phyloP scores from a whole-genome alignment of 2,113 vertebrate genomes.

The Larimichthys polyactis region DNA sequence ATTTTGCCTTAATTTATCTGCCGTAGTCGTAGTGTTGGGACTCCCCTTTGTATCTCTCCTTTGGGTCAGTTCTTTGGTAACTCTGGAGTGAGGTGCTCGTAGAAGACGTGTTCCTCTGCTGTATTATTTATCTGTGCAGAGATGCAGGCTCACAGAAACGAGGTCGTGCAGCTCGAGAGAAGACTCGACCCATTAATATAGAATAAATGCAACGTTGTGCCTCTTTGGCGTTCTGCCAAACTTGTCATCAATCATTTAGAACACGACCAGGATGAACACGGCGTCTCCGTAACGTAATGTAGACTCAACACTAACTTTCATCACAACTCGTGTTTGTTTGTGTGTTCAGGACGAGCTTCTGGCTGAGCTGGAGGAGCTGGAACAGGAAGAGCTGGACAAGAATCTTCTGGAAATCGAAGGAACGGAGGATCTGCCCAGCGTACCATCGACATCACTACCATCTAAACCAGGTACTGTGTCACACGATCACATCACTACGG shows the following conservation, averaged over 20 bases:
- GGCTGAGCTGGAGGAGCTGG: slow-evolving; percentile 96
- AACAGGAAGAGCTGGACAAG: slow-evolving; percentile 97
- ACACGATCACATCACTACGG: not conserved
- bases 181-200: not conserved
- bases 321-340: not conserved
- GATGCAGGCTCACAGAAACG: not conserved
- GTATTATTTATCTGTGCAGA: not conserved
- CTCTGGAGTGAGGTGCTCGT: not conserved
- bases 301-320: not conserved
- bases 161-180: accelerated
- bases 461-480: slow-evolving; percentile 83
- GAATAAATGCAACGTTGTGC: not conserved
- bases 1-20: too few relatives aligned
- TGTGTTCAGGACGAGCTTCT: slow-evolving; percentile 92
- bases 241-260: not conserved
- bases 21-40: not conserved
- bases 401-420: slow-evolving; percentile 93
- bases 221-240: not conserved
- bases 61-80: not conserved
- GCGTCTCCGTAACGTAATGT: not conserved
- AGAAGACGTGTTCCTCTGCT: not conserved
- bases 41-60: not conserved
- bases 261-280: not conserved
- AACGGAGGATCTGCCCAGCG: slow-evolving; percentile 91
- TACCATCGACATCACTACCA: slow-evolving; percentile 93